Base-by-base conservation (phyloP, 92 coral and sea anemone genomes). In the Porites evermanni region DNA sequence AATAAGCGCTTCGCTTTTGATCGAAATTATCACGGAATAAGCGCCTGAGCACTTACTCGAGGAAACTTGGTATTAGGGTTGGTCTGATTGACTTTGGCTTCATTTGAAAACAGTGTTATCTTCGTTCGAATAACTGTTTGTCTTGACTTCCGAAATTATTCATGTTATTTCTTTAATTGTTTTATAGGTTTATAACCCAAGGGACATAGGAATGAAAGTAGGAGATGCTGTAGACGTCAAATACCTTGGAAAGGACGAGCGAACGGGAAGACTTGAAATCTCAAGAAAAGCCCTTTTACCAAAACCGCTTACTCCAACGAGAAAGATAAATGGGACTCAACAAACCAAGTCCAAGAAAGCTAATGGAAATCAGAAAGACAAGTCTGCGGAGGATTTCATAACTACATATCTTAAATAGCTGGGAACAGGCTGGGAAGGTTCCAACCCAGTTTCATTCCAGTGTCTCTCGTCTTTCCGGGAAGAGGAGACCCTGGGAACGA, bases 261-360 rank as follows among this genome's bases (percentile, higher is more conserved):
- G 78, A 51, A 82, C 86, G 23, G 95, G 95, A n/a, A 82, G 91
- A 86, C 79, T 92, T 77, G 87, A 88, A 32, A 84, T 92, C 54
- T 95, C 99, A 75, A 89, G 98, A 60, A 97, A 97, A 91, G 94
- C 97, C n/a, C 80, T 92, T 26, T 91, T 93, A 5, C 95, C 98
- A 2, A 80, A 88, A 21, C 93, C 98, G 8, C 74, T 8, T 12
- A 19, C 61, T 2, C 12, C 63, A 50, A 66, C 60, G 9, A 50
- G 66, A 51, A 80, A 69, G 12, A 18, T 47, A 32, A 82, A 32
- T 38, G 54, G 47, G n/a, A n/a, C 69, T 0, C 26, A n/a, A 1
- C 21, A 67, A 24, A 67, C 18, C 23, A 81, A 26, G 86, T 24
- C 65, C 29, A 19, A 80, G 74, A 80, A 69, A 51, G 11, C 73